Conservation (phyloP, 1,140 invertebrate genomes). For the Drosophila lini region DNA sequence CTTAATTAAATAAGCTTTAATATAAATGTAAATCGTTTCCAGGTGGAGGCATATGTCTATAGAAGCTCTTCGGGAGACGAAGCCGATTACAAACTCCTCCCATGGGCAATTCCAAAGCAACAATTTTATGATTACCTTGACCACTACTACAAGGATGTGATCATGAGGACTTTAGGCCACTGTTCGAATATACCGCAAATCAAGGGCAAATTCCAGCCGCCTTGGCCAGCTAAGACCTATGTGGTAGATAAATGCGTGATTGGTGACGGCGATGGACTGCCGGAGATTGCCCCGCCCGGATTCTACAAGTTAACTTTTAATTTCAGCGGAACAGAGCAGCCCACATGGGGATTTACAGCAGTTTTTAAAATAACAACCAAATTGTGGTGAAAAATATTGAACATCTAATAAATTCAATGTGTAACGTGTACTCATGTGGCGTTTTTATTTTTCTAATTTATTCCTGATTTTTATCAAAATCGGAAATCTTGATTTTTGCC, state of each 20-base stretch:
- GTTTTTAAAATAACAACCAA: constrained; percentile 18
- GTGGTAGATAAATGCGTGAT: constrained; percentile 24
- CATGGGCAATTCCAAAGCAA: constrained; percentile 14
- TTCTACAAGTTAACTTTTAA: constrained; percentile 44
- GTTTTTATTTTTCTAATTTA: no score
- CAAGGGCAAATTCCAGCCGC: constrained; percentile 35
- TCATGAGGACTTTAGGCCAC: constrained; percentile 9
- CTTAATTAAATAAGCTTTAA: no score
- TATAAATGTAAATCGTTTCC: not conserved
- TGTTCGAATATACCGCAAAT: constrained; percentile 45
- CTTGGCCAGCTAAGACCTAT: constrained; percentile 29
- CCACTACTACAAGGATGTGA: constrained; percentile 32
- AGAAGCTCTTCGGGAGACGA: constrained; percentile 30
- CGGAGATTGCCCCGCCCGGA: constrained; percentile 33
- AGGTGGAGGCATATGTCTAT: constrained; percentile 27
- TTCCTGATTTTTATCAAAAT: no score
- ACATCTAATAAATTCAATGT: not conserved
- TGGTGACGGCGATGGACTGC: constrained; percentile 15
- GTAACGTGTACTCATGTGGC: no score
- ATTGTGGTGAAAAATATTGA: not conserved
- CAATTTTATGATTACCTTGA: constrained; percentile 27
- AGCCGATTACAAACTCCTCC: constrained; percentile 36
- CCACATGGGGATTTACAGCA: not conserved
- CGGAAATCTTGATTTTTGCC: no score
- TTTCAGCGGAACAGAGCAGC: not conserved